These are phyloP conservation scores for Belgica antarctica DNA, from an alignment of 2,888 invertebrate genomes.

Conservation along the genomic window DNA sequence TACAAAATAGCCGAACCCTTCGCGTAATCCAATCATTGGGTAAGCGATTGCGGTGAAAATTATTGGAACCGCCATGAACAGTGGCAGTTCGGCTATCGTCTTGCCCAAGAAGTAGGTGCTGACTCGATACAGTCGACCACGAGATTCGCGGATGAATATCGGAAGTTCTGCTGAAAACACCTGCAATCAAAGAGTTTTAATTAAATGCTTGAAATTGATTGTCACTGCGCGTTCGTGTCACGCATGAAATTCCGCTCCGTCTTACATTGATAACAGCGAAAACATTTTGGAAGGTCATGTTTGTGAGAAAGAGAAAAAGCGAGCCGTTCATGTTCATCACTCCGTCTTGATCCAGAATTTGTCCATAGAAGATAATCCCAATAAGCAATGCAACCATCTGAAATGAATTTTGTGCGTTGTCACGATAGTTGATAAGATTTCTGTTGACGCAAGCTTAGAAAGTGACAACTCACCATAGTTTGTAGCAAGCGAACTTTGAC, in stretches of 20 bases:
- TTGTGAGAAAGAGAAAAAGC: slow-evolving; percentile 83
- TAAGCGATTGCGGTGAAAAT: slow-evolving; percentile 81
- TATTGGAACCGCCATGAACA: slow-evolving; percentile 78
- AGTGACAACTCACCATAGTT: slow-evolving; percentile 69
- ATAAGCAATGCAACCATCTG: slow-evolving; percentile 86
- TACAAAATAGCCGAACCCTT: slow-evolving; percentile 67
- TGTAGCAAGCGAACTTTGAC: slow-evolving; percentile 85
- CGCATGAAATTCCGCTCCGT: neutral
- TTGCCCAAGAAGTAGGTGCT: slow-evolving; percentile 90
- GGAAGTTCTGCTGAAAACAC: slow-evolving; percentile 88
- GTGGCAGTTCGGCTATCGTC: slow-evolving; percentile 83
- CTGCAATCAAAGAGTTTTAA: slow-evolving; percentile 54
- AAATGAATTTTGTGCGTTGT: slow-evolving; percentile 45
- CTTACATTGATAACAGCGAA: slow-evolving; percentile 91
- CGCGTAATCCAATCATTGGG: slow-evolving; percentile 83
- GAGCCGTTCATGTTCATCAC: slow-evolving; percentile 94
- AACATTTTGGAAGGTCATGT: slow-evolving; percentile 93
- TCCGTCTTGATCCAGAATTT: slow-evolving; percentile 77
- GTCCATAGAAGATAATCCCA: slow-evolving; percentile 83
- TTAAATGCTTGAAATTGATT: slow-evolving; percentile 35
- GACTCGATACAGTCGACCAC: slow-evolving; percentile 85
- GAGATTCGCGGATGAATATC: slow-evolving; percentile 83
- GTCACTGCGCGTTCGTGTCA: too few relatives aligned
- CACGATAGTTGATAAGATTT: neutral
- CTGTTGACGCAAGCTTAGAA: too few relatives aligned